Percentiles rank a stretch among this genome's conserved stretches.
Evolutionary conservation across 2,888 invertebrate genomes (phyloP).

Genomic region (Mimachlamys varia): DNA sequence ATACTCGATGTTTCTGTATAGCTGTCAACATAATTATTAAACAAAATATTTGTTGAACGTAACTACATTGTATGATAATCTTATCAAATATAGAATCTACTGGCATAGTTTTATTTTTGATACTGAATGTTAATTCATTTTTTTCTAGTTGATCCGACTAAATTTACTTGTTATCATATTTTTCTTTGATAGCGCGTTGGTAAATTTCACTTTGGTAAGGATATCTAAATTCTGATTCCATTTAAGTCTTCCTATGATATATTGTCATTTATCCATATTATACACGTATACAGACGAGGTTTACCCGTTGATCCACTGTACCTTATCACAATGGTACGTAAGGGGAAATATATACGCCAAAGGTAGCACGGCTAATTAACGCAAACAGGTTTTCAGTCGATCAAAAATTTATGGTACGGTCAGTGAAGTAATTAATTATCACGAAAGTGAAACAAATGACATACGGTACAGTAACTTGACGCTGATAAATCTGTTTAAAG

Average conservation of each 20-base stretch:
- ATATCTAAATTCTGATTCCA: background rate
- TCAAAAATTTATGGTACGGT: background rate
- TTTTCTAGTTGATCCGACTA: background rate
- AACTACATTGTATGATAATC: too few relatives aligned
- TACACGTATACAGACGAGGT: background rate
- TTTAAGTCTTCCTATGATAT: background rate
- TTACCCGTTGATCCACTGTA: background rate
- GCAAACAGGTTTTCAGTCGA: background rate
- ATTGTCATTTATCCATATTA: background rate
- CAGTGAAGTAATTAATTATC: conserved; percentile 8
- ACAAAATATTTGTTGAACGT: too few relatives aligned
- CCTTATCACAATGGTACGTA: background rate
- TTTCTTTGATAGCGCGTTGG: too few relatives aligned
- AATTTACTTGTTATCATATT: background rate
- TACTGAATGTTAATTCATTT: background rate
- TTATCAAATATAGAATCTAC: too few relatives aligned
- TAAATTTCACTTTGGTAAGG: background rate
- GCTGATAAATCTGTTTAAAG: background rate
- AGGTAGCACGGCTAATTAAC: background rate
- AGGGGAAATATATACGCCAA: background rate
- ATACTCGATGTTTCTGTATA: too few relatives aligned
- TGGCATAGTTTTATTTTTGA: background rate
- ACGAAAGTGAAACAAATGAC: background rate
- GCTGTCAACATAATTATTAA: too few relatives aligned
- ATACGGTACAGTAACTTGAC: background rate